Base-by-base conservation (phyloP, 1,140 invertebrate species). In the Oedothorax gibbosus region DNA sequence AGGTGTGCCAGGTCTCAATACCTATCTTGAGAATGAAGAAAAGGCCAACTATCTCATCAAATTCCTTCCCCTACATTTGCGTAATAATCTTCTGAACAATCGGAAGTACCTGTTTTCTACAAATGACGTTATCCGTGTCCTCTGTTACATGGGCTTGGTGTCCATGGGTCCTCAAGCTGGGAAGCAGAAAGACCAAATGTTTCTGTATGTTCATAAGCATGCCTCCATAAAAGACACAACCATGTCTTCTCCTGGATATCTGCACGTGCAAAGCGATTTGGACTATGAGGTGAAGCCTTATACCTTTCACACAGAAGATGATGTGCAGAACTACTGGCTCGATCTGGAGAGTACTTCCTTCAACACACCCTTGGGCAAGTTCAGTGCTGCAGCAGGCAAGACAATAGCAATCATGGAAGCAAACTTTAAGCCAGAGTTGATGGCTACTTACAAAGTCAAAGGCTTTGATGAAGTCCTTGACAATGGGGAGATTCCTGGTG, bases 121-220 rank as follows among this genome's bases (percentile, higher is more conserved):
- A 49, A 90, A 92, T 73, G 92, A 93, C 65, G 90, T 92, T 0
- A 87, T 93, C 35, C 90, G 89, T 0, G 88, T 91, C 12, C 88
- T 96, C 0, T 92, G 92, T 85, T 93, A 92, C 82, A 92, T 94
- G 88, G 95, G 95, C 0, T 88, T 96, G 6, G 85, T 95, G 14
- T 94, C 95, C 87, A 93, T 95, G 87, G 94, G 94, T 0, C 92
- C 93, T 0, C 93, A 93, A 65, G 90, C 91, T 60, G 87, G 92
- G 14, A 93, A 93, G 87, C 93, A 94, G 73, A 95, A 95, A 86
- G 94, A 96, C 88, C 92, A 93, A 90, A 90, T 92, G 35, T 95
- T 93, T 89, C 90, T 95, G 5, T 96, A 93, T 87, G 62, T 95
- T 0, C 95, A 96, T 88, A 91, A 90, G 7, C 91, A 90, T 54